Conservation (phyloP, 1,140 invertebrate genomes). For the Philaenus spumarius region DNA sequence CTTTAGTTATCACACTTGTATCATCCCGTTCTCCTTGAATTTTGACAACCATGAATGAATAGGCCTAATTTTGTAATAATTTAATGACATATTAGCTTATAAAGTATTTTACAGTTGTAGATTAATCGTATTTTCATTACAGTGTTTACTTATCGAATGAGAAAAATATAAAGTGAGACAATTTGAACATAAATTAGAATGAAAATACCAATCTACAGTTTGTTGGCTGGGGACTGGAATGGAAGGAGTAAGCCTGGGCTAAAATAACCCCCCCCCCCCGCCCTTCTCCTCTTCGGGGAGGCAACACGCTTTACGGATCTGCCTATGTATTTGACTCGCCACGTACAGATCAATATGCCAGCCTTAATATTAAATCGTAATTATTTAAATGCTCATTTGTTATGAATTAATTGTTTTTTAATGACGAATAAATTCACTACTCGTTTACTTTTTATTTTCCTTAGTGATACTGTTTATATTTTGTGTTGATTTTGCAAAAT, state of each 20-base stretch:
- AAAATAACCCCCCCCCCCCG: slow-evolving; percentile 15
- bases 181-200: slow-evolving; percentile 3
- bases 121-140: no score
- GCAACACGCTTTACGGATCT: slow-evolving; percentile 2
- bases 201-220: slow-evolving; percentile 8
- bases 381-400: background rate
- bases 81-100: no score
- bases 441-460: background rate
- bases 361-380: background rate
- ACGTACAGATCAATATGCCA: slow-evolving; percentile 22
- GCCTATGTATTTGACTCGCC: slow-evolving; percentile 12
- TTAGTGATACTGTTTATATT: background rate
- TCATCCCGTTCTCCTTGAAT: no score
- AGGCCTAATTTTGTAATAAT: no score
- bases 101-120: no score
- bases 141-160: no score
- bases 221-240: slow-evolving; percentile 2
- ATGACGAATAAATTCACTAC: background rate
- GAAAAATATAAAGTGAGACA: no score
- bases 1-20: no score
- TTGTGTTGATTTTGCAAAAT: slow-evolving; percentile 5
- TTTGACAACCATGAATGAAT: no score
- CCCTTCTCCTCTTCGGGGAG: no score
- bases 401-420: background rate
- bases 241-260: slow-evolving; percentile 13